Evolutionary conservation across 2,113 vertebrate genomes (phyloP), one percentile per base, ranked within the genome.

Genomic region (Lophura nycthemera): DNA sequence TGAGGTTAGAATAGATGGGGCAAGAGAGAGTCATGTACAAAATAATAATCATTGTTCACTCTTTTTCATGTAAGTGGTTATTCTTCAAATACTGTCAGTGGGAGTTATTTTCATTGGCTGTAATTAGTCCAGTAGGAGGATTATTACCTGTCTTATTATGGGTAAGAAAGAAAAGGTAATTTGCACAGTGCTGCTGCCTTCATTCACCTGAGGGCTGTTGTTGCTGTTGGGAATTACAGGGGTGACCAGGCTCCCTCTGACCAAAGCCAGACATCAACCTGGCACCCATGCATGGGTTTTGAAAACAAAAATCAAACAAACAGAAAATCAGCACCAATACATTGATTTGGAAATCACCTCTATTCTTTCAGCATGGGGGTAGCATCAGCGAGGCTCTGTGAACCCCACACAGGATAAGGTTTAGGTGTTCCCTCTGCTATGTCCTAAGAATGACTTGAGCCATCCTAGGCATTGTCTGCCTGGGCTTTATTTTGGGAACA

Each of bases 331-430:
- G 20, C 57, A 20, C 21, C 7, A 11, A 10, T n/a, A 13, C 1
- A 0, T 19, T 12, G 6, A 4, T 3, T 16, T 3, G 40, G 8
- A 56, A n/a, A 11, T 4, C 34, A 2, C 10, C 14, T 18, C 43
- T 7, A 8, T n/a, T 30, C 22, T 11, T 12, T 42, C 48, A 22
- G 56, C 5, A 7, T 7, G 3, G 5, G n/a, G 6, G 14, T 9
- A 16, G 21, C 61, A 4, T 10, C 61, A 64, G 36, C 20, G 5
- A 36, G 59, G 57, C 45, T 50, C 52, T 5, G 45, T 8, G 32
- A 6, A 1, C 4, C 57, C 18, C 10, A 1, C 18, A 43, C 0
- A 0, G 16, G 34, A 4, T 1, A 9, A 20, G 7, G 24, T 7
- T 12, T 8, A 27, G 24, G 50, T 27, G 24, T 27, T 27, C 50